phyloP scores from a whole-genome alignment of 2,113 vertebrate species.

The Bucco capensis region DNA sequence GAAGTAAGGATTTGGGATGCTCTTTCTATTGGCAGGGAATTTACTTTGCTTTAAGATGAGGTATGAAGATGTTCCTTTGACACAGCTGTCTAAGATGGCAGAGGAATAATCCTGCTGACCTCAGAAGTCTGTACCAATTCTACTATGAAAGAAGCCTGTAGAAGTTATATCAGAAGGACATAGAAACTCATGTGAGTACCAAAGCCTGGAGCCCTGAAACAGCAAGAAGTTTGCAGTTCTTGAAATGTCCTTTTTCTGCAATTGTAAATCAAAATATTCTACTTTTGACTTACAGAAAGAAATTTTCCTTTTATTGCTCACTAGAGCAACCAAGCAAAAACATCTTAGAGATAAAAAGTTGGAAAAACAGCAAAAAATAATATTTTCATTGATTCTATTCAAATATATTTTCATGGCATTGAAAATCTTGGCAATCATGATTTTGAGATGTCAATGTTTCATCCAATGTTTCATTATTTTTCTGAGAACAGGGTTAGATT shows the following conservation, averaged over 20 bases:
- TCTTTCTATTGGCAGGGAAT: not conserved
- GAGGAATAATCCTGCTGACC: not conserved
- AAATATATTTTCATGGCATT: not conserved
- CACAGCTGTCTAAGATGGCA: not conserved
- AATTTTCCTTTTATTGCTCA: not conserved
- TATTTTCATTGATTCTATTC: not conserved
- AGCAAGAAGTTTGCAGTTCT: not conserved
- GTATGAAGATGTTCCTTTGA: not conserved
- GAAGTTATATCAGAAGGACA: not conserved
- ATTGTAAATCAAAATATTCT: not conserved
- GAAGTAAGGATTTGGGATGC: not conserved
- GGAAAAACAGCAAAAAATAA: not conserved
- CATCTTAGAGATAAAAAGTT: not conserved
- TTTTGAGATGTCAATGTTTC: not conserved
- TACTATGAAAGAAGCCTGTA: not conserved
- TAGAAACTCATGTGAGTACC: not conserved
- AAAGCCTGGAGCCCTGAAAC: not conserved
- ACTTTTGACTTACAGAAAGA: not conserved
- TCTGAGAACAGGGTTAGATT: accelerated
- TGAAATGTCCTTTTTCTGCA: not conserved
- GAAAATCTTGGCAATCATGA: too few species aligned
- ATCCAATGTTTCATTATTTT: not conserved
- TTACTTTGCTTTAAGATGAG: not conserved
- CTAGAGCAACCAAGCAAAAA: not conserved
- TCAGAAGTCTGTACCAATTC: not conserved